Base-by-base conservation (phyloP, 1,140 invertebrate species). In the Chymomyza costata region DNA sequence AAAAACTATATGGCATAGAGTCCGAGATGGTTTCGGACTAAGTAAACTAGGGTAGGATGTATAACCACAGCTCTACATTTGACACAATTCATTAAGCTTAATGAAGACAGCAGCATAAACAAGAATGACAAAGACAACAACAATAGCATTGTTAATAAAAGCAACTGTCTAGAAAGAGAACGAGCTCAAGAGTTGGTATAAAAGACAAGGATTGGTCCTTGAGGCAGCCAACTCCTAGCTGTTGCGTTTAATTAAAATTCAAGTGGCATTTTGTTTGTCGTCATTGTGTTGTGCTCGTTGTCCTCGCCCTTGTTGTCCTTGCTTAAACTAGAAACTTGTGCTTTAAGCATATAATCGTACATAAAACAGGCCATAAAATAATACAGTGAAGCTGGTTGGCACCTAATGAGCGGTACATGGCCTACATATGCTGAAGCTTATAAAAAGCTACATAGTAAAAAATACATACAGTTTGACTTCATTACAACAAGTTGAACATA, bases 201-300 rank as follows among this genome's bases (percentile, higher is more conserved):
- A 25, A 13, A 49, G 28, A 30, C 10, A 34, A 39, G 25, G 17
- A 31, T 32, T 41, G 40, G 15, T 14, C 19, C 28, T 50, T 30
- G 35, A 46, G 18, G 38, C 50, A 7, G 47, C 34, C 25, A 21
- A 35, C 21, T 37, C 16, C 58, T 71, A 78, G 67, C 73, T 80
- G 73, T 80, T 80, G 73, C 73, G 67, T 80, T 80, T 80, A 80
- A 80, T 80, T 80, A 80, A 80, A 80, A 80, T 80, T 80, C 73
- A 80, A 80, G 73, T 73, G 66, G 71, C 71, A 76, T 76, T 78
- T 78, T 80, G 73, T 78, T 57, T 80, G 71, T 78, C 65, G 64
- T 3, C 32, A 3, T 34, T 28, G 13, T 34, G 6, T 34, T n/a
- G 8, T 37, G 46, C 21, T 45, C 38, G 38, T 45, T 8, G 50